Conservation (phyloP, 1,140 invertebrate genomes). For the Phthorimaea operculella region DNA sequence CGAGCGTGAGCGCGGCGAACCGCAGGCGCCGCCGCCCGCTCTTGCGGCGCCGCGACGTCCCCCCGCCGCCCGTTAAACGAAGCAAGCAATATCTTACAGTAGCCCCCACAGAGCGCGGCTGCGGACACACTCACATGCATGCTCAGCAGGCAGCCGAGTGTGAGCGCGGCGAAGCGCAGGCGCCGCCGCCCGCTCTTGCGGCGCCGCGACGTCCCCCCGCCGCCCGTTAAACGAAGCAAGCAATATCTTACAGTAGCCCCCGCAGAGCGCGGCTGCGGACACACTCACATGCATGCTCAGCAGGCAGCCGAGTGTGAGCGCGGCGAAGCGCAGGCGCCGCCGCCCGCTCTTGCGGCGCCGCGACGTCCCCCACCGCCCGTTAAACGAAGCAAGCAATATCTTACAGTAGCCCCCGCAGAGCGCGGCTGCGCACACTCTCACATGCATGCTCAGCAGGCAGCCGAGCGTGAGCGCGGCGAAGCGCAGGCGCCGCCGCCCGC, state of each 20-base stretch:
- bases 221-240: no score
- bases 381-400: no score
- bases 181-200: slow-evolving; percentile 32
- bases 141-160: slow-evolving; percentile 33
- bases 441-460: slow-evolving; percentile 46
- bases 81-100: no score
- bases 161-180: slow-evolving; percentile 34
- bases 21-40: slow-evolving; percentile 38
- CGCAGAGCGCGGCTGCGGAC: slow-evolving; percentile 36
- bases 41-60: slow-evolving; percentile 12
- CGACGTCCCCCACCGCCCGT: slow-evolving; percentile 21
- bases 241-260: no score
- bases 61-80: slow-evolving; percentile 28
- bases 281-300: slow-evolving; percentile 50
- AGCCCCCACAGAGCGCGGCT: slow-evolving; percentile 40
- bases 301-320: slow-evolving; percentile 33
- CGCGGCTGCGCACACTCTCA: slow-evolving; percentile 35
- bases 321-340: slow-evolving; percentile 32
- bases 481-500: slow-evolving; percentile 38
- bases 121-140: slow-evolving; percentile 48
- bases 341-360: slow-evolving; percentile 26
- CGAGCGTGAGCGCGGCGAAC: slow-evolving; percentile 33
- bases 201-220: slow-evolving; percentile 15
- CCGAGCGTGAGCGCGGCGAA: slow-evolving; percentile 34
- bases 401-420: slow-evolving; percentile 48